Evolutionary conservation across 1,140 invertebrate species (phyloP).

Genomic region (Hylyphantes graminicola): DNA sequence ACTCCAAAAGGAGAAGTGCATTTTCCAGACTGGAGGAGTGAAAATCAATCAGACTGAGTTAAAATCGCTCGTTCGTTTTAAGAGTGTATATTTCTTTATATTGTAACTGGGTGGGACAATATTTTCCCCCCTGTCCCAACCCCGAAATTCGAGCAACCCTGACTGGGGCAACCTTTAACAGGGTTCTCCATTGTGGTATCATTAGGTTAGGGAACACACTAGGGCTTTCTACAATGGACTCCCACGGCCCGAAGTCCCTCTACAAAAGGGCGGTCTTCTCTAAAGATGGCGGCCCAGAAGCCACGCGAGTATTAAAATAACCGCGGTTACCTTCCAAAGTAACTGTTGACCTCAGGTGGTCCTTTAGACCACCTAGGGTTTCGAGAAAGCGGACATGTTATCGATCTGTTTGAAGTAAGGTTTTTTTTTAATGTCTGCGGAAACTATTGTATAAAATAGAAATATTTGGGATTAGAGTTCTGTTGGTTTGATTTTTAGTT

Average conservation of each 20-base stretch:
- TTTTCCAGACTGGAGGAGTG: no score
- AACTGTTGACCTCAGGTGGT: slow-evolving; percentile 50
- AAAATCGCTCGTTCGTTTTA: no score
- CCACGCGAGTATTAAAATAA: slow-evolving; percentile 59
- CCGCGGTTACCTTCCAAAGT: slow-evolving; percentile 34
- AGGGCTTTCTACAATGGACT: slow-evolving; percentile 3
- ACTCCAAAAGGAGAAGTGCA: no score
- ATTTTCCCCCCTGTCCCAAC: background rate
- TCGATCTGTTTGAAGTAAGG: no score
- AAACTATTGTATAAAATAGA: no score
- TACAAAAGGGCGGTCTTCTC: slow-evolving; percentile 45
- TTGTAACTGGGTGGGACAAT: no score
- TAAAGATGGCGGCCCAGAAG: slow-evolving; percentile 50
- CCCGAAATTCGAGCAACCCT: slow-evolving; percentile 15
- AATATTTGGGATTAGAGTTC: no score
- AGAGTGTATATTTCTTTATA: no score
- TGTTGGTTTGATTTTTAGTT: no score
- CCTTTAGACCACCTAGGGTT: slow-evolving; percentile 38
- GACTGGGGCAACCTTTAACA: background rate
- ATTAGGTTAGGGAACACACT: slow-evolving; percentile 35
- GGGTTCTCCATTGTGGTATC: slow-evolving; percentile 43
- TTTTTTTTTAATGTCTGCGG: no score
- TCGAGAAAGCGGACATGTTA: no score
- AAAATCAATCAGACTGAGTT: no score
- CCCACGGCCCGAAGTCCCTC: background rate